Base-by-base conservation (phyloP, 2,888 invertebrate genomes). In the Cephus pygmeus region DNA sequence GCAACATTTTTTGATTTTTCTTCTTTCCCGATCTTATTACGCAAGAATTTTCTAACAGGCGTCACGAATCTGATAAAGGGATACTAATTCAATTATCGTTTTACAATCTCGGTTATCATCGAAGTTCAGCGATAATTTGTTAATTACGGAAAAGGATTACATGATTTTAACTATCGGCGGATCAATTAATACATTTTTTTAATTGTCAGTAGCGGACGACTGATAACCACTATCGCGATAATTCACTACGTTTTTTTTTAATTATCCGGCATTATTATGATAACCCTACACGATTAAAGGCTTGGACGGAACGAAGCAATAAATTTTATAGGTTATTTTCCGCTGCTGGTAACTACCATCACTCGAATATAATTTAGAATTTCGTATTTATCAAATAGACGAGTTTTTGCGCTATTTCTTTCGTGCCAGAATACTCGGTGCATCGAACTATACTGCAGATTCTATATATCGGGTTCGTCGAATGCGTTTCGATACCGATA, bases 1-100 rank as follows among this genome's bases (percentile, higher is more conserved):
- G 90, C 9, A 23, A 56, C 1, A 6, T 9, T 9, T 23, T 9
- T 23, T 9, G 9, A 56, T 23, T 23, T 0, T 15, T 23, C 2
- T 56, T 23, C 23, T 9, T 56, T 56, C 56, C 0, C 56, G 15
- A 40, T 40, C 40, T 56, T 23, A 9, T 23, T 9, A 3, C 23
- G 40, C 9, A 56, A 9, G 23, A 56, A 2, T 56, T 56, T 56
- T 15, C 9, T 9, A 23, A 56, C 6, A 3, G 9, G 9, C 56
- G 23, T 56, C 23, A 23, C 6, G 15, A 56, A 15, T 56, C 23
- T 9, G 56, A 56, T 23, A 56, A 23, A 9, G 23, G 23, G 9
- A 56, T 2, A 56, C 15, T 23, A 9, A 23, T 56, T 56, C 23
- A 9, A 9, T 23, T 15, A 23, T 9, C 23, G 9, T 56, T 9